Evolutionary conservation across 2,113 vertebrate genomes (phyloP).

Genomic region (Actenoides hombroni): DNA sequence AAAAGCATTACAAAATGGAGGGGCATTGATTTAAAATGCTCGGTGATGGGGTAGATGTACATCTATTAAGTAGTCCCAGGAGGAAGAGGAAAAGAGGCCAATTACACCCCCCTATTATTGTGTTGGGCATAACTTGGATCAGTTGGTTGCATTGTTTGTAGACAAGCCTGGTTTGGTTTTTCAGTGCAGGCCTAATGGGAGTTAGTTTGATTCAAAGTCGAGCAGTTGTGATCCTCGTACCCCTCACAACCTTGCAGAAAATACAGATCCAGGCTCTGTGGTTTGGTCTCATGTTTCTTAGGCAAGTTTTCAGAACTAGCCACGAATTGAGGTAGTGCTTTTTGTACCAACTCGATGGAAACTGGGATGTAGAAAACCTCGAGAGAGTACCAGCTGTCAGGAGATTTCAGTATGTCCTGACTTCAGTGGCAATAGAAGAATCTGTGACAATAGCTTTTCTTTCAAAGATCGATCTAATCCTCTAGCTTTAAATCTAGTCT

Average conservation of each 20-base stretch:
- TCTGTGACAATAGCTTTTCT: constrained; percentile 53
- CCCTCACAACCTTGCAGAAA: not conserved
- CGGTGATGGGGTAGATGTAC: not conserved
- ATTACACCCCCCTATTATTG: not conserved
- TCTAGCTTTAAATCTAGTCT: constrained; percentile 58
- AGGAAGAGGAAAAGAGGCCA: not conserved
- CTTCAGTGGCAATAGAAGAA: constrained; percentile 35
- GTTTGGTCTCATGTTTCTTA: constrained; percentile 24
- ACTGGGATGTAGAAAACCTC: constrained; percentile 17
- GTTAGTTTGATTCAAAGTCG: not conserved
- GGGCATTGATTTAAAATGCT: constrained; percentile 11
- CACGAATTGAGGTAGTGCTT: constrained; percentile 23
- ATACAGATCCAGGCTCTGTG: constrained; percentile 30
- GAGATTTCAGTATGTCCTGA: not conserved
- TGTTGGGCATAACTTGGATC: not conserved
- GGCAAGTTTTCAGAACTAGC: constrained; percentile 34
- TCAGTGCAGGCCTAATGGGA: not conserved
- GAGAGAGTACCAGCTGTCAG: constrained; percentile 21
- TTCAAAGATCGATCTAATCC: constrained; percentile 23
- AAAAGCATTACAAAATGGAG: constrained; percentile 14
- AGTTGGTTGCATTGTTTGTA: not conserved
- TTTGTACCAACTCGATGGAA: not conserved
- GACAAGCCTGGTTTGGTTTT: constrained; percentile 3
- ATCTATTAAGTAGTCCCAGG: not conserved
- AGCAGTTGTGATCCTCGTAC: not conserved